Evolutionary conservation across 2,888 invertebrate genomes (phyloP), one percentile per base, ranked within the genome.

Genomic region (Drosophila multiciliata): DNA sequence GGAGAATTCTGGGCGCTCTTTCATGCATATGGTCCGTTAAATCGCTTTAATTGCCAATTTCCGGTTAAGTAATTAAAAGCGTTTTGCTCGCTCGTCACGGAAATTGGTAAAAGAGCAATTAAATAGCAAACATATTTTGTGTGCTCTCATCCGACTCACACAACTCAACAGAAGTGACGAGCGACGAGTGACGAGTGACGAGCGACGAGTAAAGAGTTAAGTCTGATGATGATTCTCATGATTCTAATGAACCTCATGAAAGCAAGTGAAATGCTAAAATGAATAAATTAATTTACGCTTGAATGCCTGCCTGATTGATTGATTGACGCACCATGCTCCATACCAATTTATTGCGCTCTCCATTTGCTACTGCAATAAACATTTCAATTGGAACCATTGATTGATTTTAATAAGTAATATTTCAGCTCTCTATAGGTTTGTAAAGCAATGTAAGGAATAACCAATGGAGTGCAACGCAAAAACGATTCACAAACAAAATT

Each of bases 1-100:
- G 69, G 74, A 73, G 61, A 78, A 75, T 75, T 66, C 64, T 45
- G 60, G 45, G 66, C 20, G 52, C 50, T 49, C 72, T 53, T 60
- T 80, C 83, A 80, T 90, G 89, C 89, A 90, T 88, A 87, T 78
- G 78, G 89, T 75, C 82, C 84, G 89, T 89, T 87, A 87, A 87
- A 87, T 89, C 90, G 90, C 88, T 89, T 90, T 87, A 89, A 89
- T 90, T 87, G 90, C 90, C 90, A 90, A 87, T 87, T 87, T 87
- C 89, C 87, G 87, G 89, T 87, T 90, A 90, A 87, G 90, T 89
- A 90, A 87, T 87, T 87, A 82, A 87, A 87, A 90, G 80, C 87
- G 76, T 78, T 84, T 90, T 86, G 89, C 72, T 61, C 65, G 61
- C 70, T 59, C 62, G 55, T 23, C 61, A 69, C 79, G 80, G 82